Evolutionary conservation across 1,140 invertebrate genomes (phyloP).

Genomic region (Brachionus calyciflorus): DNA sequence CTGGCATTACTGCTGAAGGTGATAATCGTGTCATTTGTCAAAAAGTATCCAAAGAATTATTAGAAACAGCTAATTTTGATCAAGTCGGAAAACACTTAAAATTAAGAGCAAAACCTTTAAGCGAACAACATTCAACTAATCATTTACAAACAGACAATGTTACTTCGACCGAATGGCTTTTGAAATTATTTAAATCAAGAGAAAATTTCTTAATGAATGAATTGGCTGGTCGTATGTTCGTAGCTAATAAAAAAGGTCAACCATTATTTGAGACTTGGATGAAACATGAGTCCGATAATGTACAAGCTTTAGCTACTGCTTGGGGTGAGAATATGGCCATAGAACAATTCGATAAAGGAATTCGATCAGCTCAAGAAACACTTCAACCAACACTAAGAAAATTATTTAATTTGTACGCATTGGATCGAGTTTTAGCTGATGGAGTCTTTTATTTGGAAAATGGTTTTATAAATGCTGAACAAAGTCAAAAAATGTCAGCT

Average conservation of each 20-base stretch:
- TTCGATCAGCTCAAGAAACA: conserved; percentile 48
- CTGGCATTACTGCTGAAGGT: conserved; percentile 57
- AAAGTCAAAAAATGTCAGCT: conserved; percentile 38
- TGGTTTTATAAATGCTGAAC: conserved; percentile 48
- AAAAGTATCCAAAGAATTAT: conserved; percentile 50
- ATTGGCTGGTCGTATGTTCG: conserved; percentile 50
- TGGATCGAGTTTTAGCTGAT: conserved; percentile 50
- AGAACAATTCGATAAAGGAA: conserved; percentile 50
- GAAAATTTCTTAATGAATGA: conserved; percentile 51
- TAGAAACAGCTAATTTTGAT: neutral
- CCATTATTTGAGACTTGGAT: conserved; percentile 54
- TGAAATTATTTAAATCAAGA: conserved; percentile 50
- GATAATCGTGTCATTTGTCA: conserved; percentile 58
- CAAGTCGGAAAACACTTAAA: neutral
- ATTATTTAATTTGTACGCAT: conserved; percentile 51
- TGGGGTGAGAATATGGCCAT: conserved; percentile 53
- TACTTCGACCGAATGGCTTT: conserved; percentile 47
- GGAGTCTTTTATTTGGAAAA: conserved; percentile 50
- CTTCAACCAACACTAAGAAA: conserved; percentile 50
- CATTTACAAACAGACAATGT: conserved; percentile 49
- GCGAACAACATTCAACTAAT: conserved; percentile 53
- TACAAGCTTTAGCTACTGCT: conserved; percentile 53
- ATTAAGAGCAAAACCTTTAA: conserved; percentile 30
- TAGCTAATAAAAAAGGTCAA: conserved; percentile 51
- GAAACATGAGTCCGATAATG: conserved; percentile 53